These are phyloP conservation scores for Siniperca obscura DNA, from an alignment of 2,797 vertebrate genomes.

Conservation along the genomic window DNA sequence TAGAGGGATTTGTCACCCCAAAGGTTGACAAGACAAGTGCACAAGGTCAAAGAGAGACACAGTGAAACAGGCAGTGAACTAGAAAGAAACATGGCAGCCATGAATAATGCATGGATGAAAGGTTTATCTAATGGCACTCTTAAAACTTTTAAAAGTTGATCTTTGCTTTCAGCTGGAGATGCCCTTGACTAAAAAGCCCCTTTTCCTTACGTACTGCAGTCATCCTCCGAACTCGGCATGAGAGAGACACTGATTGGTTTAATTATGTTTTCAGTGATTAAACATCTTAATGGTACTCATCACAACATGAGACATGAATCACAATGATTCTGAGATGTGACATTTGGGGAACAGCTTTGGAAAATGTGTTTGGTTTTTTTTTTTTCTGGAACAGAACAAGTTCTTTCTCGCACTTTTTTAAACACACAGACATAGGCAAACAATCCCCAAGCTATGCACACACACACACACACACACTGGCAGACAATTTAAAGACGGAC, in stretches of 20 bases:
- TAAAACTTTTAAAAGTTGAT: conserved; percentile 76
- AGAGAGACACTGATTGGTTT: conserved; percentile 75
- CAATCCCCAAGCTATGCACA: not conserved
- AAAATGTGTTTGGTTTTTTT: not conserved
- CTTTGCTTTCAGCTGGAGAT: conserved; percentile 51
- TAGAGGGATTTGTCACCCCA: conserved; percentile 53
- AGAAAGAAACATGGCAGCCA: conserved; percentile 62
- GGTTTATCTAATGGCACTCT: conserved; percentile 71
- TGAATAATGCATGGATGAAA: conserved; percentile 79
- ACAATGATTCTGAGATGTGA: conserved; percentile 52
- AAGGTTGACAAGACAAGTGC: conserved; percentile 69
- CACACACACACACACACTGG: conserved; percentile 1
- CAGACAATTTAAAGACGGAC: conserved; percentile 38
- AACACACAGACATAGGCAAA: not conserved
- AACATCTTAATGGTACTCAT: conserved; percentile 61
- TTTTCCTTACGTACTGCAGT: conserved; percentile 37
- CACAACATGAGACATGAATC: conserved; percentile 65
- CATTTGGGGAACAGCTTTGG: conserved; percentile 29
- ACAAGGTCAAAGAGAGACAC: conserved; percentile 57
- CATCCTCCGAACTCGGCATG: conserved; percentile 55
- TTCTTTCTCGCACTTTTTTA: not conserved
- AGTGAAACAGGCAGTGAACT: conserved; percentile 61
- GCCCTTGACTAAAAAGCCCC: conserved; percentile 39
- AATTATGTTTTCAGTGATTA: conserved; percentile 80
- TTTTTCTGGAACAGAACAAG: not conserved